phyloP scores from a whole-genome alignment of 2,113 vertebrate genomes.

The Pelusios castaneus region DNA sequence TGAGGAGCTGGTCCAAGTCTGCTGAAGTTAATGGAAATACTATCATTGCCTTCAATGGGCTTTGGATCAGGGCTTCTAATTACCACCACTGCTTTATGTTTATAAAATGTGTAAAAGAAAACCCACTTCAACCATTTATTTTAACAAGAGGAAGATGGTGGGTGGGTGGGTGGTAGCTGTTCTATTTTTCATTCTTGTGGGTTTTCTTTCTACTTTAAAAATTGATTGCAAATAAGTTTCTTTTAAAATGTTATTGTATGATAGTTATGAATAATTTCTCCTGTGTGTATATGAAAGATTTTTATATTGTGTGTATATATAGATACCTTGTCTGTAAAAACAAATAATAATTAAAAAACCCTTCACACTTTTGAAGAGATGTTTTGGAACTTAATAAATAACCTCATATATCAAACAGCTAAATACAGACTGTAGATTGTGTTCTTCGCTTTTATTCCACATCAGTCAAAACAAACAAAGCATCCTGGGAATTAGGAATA shows the following conservation, averaged over 20 bases:
- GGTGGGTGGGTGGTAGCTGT: neutral
- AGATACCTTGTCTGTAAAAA: neutral
- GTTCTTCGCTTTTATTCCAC: neutral
- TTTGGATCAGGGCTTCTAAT: neutral
- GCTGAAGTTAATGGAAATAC: neutral
- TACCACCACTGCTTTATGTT: neutral
- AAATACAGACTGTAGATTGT: conserved; percentile 16
- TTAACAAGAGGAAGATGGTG: neutral
- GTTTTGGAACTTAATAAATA: neutral
- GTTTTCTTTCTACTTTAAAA: neutral
- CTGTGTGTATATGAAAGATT: neutral
- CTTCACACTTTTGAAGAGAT: neutral
- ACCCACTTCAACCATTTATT: neutral
- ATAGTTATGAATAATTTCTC: neutral
- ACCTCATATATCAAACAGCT: neutral
- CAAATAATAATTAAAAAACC: neutral
- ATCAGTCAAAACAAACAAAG: conserved; percentile 37
- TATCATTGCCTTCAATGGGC: neutral
- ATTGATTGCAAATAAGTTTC: neutral
- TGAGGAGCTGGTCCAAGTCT: neutral
- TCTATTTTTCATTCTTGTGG: neutral
- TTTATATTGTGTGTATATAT: neutral
- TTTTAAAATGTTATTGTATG: neutral
- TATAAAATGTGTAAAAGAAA: neutral
- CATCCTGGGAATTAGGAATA: neutral